These are phyloP conservation scores for Echinometra lucunter DNA, from an alignment of 53 echinoderm and acorn worm genomes.

Conservation along the genomic window DNA sequence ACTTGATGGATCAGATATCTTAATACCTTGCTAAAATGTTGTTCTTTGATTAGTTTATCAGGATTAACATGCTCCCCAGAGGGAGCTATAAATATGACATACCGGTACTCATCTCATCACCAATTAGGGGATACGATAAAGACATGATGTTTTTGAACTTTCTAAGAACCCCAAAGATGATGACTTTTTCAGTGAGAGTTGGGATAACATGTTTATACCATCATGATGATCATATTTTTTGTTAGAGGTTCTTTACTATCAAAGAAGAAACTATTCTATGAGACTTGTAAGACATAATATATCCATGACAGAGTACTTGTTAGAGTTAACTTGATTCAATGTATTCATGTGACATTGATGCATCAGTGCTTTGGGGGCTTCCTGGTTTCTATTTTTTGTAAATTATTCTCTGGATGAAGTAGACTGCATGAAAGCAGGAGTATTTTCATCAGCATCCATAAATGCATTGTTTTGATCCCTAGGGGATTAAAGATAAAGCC, in stretches of 20 bases:
- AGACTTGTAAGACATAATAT: constrained; percentile 21
- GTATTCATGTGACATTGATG: constrained; percentile 16
- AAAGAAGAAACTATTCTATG: background rate
- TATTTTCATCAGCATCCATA: background rate
- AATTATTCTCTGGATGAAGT: background rate
- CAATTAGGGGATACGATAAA: constrained; percentile 43
- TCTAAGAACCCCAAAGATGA: background rate
- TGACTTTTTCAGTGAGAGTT: background rate
- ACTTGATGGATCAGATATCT: constrained; percentile 31
- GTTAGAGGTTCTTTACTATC: too few relatives aligned
- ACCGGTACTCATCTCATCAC: background rate
- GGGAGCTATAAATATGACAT: background rate
- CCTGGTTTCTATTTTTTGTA: constrained; percentile 10
- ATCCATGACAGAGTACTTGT: constrained; percentile 29
- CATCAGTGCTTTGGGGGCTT: constrained; percentile 3
- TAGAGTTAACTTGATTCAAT: background rate
- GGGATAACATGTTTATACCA: background rate
- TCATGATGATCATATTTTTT: too few relatives aligned
- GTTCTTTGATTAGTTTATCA: background rate
- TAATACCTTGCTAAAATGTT: background rate
- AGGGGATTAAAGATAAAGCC: background rate
- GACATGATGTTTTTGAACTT: constrained; percentile 16
- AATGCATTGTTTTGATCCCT: background rate
- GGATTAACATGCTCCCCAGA: constrained; percentile 11
- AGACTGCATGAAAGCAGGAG: background rate